Evolutionary conservation across 2,888 invertebrate genomes (phyloP), one percentile per base, ranked within the genome.

Genomic region (Folsomia candida): DNA sequence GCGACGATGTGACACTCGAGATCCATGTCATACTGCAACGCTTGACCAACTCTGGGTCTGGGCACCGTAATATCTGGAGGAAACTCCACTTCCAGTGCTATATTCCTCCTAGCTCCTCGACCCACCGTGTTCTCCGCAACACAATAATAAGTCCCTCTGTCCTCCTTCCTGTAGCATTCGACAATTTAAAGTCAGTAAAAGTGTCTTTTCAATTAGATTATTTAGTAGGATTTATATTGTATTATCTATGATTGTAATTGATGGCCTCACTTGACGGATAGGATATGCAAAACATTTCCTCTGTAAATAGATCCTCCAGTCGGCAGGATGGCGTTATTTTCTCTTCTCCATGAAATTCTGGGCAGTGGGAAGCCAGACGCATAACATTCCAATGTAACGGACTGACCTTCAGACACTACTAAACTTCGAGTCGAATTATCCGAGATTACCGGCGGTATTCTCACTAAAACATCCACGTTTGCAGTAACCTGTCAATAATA

Each of bases 1-100:
- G 96, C 96, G 82, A 94, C 94, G 25, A 95, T 91, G 83, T 94
- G 94, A 81, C 97, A 97, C 81, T 96, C 95, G 75, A 97, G 83
- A 81, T 95, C 93, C 90, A 95, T 94, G 80, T 96, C 94, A 81
- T 94, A 95, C 82, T 94, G 94, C 11, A 95, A 84, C 0, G 95
- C 95, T 86, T 93, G 89, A 14, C 93, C 93, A 37, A 94, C 84
- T 25, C 94, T 86, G 0, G 94, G 94, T 24, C 91, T 85, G 0
- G 93, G 92, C 14, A 92, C 92, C 0, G 90, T 89, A 60, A 95
- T 91, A 0, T 93, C 92, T 0, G 95, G 95, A 0, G 92, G 87
- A 81, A 95, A 94, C 82, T 94, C 94, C 25, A 94, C 92, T 82
- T 95, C 94, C 51, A 95, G 87, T 75, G 93, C 93, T 77, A 95